Percentiles rank a stretch among this genome's conserved stretches.
phyloP scores from a whole-genome alignment of 2,797 vertebrate species.

The Pipistrellus pygmaeus region DNA sequence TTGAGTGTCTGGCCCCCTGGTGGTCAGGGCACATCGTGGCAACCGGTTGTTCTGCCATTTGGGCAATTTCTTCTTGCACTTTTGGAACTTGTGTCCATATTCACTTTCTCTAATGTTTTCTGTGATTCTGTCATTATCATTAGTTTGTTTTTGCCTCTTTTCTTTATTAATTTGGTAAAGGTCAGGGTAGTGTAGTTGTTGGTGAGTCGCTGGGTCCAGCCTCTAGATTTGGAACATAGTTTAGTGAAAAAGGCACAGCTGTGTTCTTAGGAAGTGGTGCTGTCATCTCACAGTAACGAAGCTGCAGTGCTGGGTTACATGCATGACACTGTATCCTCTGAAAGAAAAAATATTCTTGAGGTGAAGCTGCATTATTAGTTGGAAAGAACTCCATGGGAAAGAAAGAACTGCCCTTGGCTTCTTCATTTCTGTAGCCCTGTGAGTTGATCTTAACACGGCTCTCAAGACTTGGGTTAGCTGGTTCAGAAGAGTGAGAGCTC shows the following conservation, averaged over 20 bases:
- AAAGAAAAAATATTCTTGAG: conserved; percentile 4
- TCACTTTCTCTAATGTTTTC: conserved; percentile 75
- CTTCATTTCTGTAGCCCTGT: conserved; percentile 85
- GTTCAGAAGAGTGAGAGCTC: conserved; percentile 85
- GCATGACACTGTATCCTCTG: too few species aligned
- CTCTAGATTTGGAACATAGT: conserved; percentile 65
- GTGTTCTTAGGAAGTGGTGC: not conserved
- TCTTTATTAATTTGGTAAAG: conserved; percentile 72
- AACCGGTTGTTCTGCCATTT: too few species aligned
- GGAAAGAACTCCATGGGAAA: conserved; percentile 81
- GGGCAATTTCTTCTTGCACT: not conserved
- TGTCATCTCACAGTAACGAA: too few species aligned
- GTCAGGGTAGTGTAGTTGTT: conserved; percentile 68
- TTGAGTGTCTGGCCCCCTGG: too few species aligned
- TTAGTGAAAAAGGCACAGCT: conserved; percentile 52
- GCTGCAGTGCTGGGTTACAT: too few species aligned
- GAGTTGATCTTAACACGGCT: conserved; percentile 81
- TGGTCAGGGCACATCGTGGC: too few species aligned
- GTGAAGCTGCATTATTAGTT: conserved; percentile 71
- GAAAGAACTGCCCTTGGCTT: conserved; percentile 71
- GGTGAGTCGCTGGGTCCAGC: conserved; percentile 70
- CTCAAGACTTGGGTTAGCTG: conserved; percentile 84
- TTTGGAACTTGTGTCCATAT: conserved; percentile 67
- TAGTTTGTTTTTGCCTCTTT: conserved; percentile 76
- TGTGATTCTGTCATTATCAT: conserved; percentile 79